Conservation (phyloP, 2,113 vertebrate species). For the Nothoprocta perdicaria region DNA sequence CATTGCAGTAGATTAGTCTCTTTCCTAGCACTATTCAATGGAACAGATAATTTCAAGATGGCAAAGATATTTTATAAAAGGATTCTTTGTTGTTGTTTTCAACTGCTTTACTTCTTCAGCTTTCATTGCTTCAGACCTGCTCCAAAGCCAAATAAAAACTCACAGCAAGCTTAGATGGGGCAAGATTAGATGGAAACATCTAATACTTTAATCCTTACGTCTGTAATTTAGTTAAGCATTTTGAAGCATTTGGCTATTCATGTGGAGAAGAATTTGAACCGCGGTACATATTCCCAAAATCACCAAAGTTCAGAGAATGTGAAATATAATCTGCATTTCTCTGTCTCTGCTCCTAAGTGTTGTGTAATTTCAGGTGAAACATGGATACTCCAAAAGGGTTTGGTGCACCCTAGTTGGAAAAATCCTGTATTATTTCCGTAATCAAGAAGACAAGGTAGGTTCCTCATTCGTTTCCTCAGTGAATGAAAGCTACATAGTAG, state of each 20-base stretch:
- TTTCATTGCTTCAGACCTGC: not conserved
- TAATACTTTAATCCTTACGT: not conserved
- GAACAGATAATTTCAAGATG: not conserved
- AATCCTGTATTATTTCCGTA: conserved; percentile 93
- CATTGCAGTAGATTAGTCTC: not conserved
- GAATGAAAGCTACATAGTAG: not conserved
- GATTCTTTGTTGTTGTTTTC: not conserved
- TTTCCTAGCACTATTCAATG: not conserved
- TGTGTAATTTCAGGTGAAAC: conserved; percentile 88
- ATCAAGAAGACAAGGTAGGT: conserved; percentile 95
- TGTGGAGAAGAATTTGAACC: not conserved
- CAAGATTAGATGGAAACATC: not conserved
- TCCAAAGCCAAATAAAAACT: not conserved
- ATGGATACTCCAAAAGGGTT: conserved; percentile 95
- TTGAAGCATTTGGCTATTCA: not conserved
- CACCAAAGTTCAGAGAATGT: not conserved
- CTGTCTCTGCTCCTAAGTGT: not conserved
- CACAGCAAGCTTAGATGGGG: not conserved
- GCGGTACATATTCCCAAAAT: not conserved
- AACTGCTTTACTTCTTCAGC: not conserved
- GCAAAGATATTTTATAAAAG: not conserved
- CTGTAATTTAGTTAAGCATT: not conserved
- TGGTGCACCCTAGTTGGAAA: conserved; percentile 94
- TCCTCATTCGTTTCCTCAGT: not conserved
- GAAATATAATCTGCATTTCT: not conserved